Evolutionary conservation across 2,888 invertebrate species (phyloP), one percentile per base, ranked within the genome.

Genomic region (Galeruca laticollis): DNA sequence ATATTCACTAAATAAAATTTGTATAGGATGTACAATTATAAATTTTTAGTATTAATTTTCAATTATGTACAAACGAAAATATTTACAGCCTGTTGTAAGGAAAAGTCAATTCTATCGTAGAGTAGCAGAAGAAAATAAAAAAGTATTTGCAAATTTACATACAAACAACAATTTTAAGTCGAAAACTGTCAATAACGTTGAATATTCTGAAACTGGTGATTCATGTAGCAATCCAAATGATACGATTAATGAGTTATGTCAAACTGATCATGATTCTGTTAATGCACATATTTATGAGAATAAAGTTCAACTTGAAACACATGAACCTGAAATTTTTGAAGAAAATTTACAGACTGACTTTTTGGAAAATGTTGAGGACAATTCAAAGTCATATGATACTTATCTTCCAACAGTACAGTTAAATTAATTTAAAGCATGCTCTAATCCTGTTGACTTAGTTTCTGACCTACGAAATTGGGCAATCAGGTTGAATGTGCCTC

Each of bases 71-170:
- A n/a, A n/a, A n/a, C n/a, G n/a, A n/a, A 40, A 40, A 40, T 40
- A 40, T 40, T 40, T 40, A 40, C 0, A 40, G 40, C 40, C 40
- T 40, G 40, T 40, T 40, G 40, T 40, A 40, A 40, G 40, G 40
- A 40, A 40, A 40, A 40, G 40, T 40, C 40, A 40, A 40, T 40
- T 40, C 40, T 40, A 40, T 40, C 40, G 40, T 40, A 40, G 40
- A 40, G 40, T 40, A 40, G 40, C 40, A 40, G 40, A 40, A 40
- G 40, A 40, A 40, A 40, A 40, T 40, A 40, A 40, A 40, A 40
- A 40, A 40, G 40, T 40, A 40, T 40, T 40, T 40, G 40, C 40
- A 40, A 40, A 40, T 40, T 40, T 40, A 40, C 40, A 40, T 40
- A 40, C 1, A 3, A n/a, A 40, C 40, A 40, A n/a, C n/a, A n/a